Conservation (phyloP, 2,797 vertebrate genomes). For the Oreochromis mossambicus region DNA sequence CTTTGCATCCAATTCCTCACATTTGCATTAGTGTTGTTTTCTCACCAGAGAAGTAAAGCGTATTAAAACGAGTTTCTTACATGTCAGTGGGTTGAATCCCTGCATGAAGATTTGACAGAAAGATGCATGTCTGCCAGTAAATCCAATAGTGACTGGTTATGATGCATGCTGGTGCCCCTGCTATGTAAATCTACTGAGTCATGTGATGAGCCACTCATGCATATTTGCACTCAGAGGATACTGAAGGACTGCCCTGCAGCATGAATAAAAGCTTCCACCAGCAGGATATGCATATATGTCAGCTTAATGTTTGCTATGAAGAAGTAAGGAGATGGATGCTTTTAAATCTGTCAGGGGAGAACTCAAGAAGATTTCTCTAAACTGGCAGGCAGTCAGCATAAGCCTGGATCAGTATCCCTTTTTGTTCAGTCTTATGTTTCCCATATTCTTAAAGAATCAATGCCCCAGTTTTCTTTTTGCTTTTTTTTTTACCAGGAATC, state of each 20-base stretch:
- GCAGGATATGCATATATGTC: not conserved
- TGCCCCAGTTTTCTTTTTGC: conserved; percentile 15
- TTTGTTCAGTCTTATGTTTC: not conserved
- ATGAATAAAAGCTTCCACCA: not conserved
- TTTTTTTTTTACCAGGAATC: not conserved
- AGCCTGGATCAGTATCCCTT: not conserved
- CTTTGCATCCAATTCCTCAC: not conserved
- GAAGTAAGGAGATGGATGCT: not conserved
- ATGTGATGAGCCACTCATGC: not conserved
- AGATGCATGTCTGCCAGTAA: not conserved
- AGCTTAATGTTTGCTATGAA: not conserved
- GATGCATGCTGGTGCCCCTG: not conserved
- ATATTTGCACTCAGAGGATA: not conserved
- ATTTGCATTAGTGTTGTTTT: not conserved
- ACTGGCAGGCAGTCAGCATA: not conserved
- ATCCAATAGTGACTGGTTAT: not conserved
- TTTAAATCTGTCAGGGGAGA: not conserved
- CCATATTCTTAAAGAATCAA: not conserved
- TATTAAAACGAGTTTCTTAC: not conserved
- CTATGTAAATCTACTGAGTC: not conserved
- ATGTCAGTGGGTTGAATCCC: not conserved
- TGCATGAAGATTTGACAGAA: not conserved
- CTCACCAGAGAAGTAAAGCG: not conserved
- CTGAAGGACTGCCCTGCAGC: not conserved
- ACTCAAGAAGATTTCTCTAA: not conserved